Evolutionary conservation across 2,888 invertebrate genomes (phyloP).

Genomic region (Diplazon laetatorius): DNA sequence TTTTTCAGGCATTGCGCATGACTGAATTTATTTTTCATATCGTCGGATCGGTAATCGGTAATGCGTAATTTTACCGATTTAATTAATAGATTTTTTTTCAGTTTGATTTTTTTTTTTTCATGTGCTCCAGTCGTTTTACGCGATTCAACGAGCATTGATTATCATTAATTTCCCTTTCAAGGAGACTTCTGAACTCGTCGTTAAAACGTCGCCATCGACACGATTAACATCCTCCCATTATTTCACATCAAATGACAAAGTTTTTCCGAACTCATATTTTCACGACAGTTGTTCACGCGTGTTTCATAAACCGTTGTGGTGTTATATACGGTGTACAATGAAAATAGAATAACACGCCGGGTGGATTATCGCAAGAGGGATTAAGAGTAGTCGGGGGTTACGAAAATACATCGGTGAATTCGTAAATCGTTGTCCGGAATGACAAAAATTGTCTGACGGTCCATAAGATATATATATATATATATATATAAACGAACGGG

Average conservation of each 20-base stretch:
- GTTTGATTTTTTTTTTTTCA: too few relatives aligned
- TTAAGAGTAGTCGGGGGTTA: conserved; percentile 40
- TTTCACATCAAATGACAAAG: background rate
- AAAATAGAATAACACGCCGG: conserved; percentile 61
- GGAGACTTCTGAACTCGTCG: too few relatives aligned
- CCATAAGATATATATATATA: conserved; percentile 38
- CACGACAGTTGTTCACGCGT: conserved; percentile 26
- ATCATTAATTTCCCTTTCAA: too few relatives aligned
- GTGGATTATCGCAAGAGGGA: conserved; percentile 58
- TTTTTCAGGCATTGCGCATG: too few relatives aligned
- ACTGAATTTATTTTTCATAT: too few relatives aligned
- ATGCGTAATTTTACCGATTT: too few relatives aligned
- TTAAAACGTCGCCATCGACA: background rate
- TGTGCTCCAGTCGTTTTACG: too few relatives aligned
- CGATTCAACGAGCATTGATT: too few relatives aligned
- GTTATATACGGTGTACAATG: conserved; percentile 24
- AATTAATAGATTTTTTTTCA: too few relatives aligned
- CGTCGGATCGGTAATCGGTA: too few relatives aligned
- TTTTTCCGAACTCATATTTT: conserved; percentile 11
- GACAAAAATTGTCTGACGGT: conserved; percentile 53
- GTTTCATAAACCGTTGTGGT: conserved; percentile 7
- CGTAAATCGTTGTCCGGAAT: conserved; percentile 54
- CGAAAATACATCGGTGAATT: conserved; percentile 56
- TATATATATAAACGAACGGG: conserved; percentile 17
- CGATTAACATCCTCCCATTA: background rate